phyloP scores from a whole-genome alignment of 2,113 vertebrate species.

The Eudyptes chrysolophus region DNA sequence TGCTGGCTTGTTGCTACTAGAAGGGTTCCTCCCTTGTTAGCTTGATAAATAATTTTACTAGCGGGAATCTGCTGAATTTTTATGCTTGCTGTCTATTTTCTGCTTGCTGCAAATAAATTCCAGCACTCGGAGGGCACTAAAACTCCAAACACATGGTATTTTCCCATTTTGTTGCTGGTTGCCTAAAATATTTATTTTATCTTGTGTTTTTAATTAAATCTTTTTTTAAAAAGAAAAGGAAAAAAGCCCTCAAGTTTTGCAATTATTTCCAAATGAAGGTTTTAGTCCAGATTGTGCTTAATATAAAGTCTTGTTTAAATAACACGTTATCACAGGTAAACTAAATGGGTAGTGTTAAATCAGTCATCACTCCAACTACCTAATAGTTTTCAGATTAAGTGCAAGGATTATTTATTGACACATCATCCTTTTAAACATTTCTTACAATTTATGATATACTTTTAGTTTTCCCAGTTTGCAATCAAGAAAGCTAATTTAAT shows the following conservation, averaged over 20 bases:
- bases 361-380: not conserved
- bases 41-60: slow-evolving; percentile 99
- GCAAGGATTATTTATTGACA: slow-evolving; percentile 14
- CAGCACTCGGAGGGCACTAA: slow-evolving; percentile 94
- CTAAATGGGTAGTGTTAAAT: not conserved
- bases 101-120: slow-evolving; percentile 98
- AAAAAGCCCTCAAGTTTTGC: not conserved
- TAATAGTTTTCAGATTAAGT: not conserved
- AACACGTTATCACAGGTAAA: not conserved
- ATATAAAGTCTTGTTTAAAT: not conserved
- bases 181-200: slow-evolving; percentile 80
- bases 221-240: not conserved
- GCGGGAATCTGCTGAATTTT: slow-evolving; percentile 95
- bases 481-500: slow-evolving; percentile 12
- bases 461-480: not conserved
- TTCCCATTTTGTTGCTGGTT: slow-evolving; percentile 74
- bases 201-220: slow-evolving; percentile 74
- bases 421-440: slow-evolving; percentile 24
- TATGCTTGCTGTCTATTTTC: slow-evolving; percentile 96
- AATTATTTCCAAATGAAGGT: slow-evolving; percentile 34
- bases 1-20: slow-evolving; percentile 85
- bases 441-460: not conserved
- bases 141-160: slow-evolving; percentile 83
- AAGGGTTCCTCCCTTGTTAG: slow-evolving; percentile 96
- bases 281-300: not conserved